A percentile compares a stretch with the other conserved stretches of the same genome.
Conservation (phyloP, 2,888 invertebrate genomes). For the Acrobasis suavella region DNA sequence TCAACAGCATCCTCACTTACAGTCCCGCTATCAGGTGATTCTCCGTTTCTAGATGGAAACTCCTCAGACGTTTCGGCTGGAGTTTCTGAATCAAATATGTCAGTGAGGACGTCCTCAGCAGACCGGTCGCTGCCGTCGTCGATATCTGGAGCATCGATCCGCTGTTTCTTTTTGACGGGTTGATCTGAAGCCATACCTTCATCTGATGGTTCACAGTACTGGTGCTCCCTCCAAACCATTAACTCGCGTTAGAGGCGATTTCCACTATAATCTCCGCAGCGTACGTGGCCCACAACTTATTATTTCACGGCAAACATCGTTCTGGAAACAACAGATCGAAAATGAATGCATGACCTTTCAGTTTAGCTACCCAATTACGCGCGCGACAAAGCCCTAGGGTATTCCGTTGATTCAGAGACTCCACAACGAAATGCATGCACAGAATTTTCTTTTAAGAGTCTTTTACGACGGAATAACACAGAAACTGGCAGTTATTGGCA, state of each 20-base stretch:
- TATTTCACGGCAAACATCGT: slow-evolving; percentile 47
- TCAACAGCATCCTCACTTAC: slow-evolving; percentile 79
- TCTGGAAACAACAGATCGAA: slow-evolving; percentile 72
- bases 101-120: slow-evolving; percentile 73
- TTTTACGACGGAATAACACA: slow-evolving; percentile 32
- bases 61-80: slow-evolving; percentile 70
- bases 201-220: slow-evolving; percentile 76
- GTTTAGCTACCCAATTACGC: slow-evolving; percentile 81
- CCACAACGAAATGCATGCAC: slow-evolving; percentile 24
- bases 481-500: slow-evolving; percentile 28
- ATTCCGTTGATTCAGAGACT: slow-evolving; percentile 38
- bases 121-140: slow-evolving; percentile 81
- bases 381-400: slow-evolving; percentile 72
- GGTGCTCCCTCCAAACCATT: slow-evolving; percentile 86
- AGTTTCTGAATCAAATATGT: slow-evolving; percentile 69
- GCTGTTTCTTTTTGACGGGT: slow-evolving; percentile 92
- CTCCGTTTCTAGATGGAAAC: slow-evolving; percentile 67
- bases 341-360: slow-evolving; percentile 80
- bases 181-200: slow-evolving; percentile 89
- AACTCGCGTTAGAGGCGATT: slow-evolving; percentile 46
- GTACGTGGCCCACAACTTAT: slow-evolving; percentile 16
- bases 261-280: slow-evolving; percentile 24
- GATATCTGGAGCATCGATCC: slow-evolving; percentile 85
- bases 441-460: slow-evolving; percentile 30
- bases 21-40: slow-evolving; percentile 77